These are phyloP conservation scores for Drosophila antonietae DNA, from an alignment of 2,888 invertebrate species.

Conservation along the genomic window DNA sequence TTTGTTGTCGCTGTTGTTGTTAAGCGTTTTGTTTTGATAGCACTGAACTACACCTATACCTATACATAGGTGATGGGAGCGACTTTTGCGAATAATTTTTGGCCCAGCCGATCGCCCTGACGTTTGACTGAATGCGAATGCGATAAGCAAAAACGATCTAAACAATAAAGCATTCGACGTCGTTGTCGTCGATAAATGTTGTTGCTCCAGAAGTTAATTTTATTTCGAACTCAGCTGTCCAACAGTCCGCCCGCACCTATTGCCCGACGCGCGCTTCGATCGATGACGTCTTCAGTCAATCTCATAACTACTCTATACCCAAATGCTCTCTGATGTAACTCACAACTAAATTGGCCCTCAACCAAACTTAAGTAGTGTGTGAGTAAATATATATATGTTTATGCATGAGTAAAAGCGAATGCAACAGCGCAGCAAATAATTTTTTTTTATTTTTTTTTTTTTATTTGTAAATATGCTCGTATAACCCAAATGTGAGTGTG, in stretches of 20 bases:
- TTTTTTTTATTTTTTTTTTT: constrained; percentile 9
- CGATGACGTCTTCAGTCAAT: constrained; percentile 50
- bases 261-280: constrained; percentile 24
- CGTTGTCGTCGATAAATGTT: constrained; percentile 42
- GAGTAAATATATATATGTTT: constrained; percentile 31
- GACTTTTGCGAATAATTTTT: constrained; percentile 56
- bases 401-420: constrained; percentile 22
- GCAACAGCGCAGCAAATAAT: constrained; percentile 37
- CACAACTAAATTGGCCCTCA: constrained; percentile 39
- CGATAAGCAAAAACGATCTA: constrained; percentile 44
- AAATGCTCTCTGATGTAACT: constrained; percentile 62
- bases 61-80: constrained; percentile 34
- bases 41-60: constrained; percentile 24
- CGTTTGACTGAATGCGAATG: constrained; percentile 27
- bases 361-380: constrained; percentile 27
- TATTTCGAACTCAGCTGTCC: constrained; percentile 23
- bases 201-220: constrained; percentile 25
- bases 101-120: constrained; percentile 34
- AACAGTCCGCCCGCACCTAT: constrained; percentile 18
- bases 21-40: constrained; percentile 36
- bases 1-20: constrained; percentile 12
- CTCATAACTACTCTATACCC: constrained; percentile 23
- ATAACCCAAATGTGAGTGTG: not conserved
- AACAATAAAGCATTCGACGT: constrained; percentile 26
- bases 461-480: constrained; percentile 20